Evolutionary conservation across 2,113 vertebrate genomes (phyloP).

Genomic region (Oreotrochilus melanogaster): DNA sequence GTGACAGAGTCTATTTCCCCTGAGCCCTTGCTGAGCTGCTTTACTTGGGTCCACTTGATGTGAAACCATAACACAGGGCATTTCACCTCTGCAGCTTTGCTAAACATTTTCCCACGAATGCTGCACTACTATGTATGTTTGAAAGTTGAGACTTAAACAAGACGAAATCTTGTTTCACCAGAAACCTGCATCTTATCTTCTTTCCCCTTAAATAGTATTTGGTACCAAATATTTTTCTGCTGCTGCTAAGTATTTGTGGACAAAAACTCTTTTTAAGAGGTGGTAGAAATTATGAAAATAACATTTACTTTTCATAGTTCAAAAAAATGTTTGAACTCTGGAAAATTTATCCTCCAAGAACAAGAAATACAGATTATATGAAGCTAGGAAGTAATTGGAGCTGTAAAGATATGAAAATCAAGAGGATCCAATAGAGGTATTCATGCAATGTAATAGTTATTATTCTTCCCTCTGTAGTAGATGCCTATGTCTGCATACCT

Average conservation of each 20-base stretch:
- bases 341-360: neutral
- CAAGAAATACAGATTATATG: neutral
- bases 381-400: neutral
- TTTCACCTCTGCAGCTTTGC: neutral
- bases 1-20: neutral
- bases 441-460: neutral
- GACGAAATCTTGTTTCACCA: neutral
- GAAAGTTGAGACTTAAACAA: neutral
- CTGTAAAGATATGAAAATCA: neutral
- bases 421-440: neutral
- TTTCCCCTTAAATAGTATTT: neutral
- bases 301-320: neutral
- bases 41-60: neutral
- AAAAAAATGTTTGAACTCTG: neutral
- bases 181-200: neutral
- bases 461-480: neutral
- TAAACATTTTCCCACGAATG: neutral
- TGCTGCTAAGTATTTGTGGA: neutral
- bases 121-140: neutral
- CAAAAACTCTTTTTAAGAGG: neutral
- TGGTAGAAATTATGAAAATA: neutral
- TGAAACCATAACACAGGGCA: neutral
- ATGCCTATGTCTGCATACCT: neutral
- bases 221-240: neutral
- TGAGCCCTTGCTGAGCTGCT: rapidly evolving